Evolutionary conservation across 2,888 invertebrate species (phyloP).

Genomic region (Margaritifera margaritifera): DNA sequence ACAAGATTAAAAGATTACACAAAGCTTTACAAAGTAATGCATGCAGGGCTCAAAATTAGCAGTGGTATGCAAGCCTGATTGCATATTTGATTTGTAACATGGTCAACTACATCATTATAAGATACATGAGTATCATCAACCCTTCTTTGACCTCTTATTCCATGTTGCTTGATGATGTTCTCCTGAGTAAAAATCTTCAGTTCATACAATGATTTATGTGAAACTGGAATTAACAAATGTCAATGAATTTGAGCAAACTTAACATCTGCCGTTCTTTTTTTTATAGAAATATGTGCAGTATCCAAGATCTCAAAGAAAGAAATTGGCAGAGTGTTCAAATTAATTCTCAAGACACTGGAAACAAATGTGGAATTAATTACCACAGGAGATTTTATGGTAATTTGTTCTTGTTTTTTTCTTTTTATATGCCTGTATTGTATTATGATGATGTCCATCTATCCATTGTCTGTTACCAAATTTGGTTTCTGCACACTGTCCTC

Average conservation of each 20-base stretch:
- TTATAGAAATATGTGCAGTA: conserved; percentile 94
- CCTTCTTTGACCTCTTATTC: neutral
- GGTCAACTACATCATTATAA: no score
- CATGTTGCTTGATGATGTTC: neutral
- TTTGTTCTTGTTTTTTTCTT: conserved; percentile 1
- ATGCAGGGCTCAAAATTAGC: no score
- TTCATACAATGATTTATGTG: conserved; percentile 1
- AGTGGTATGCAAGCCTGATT: no score
- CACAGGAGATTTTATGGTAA: conserved; percentile 98
- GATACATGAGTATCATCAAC: neutral
- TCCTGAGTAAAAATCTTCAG: neutral
- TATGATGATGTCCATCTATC: no score
- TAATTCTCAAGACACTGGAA: conserved; percentile 95
- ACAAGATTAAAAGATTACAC: no score
- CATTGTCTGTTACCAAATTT: no score
- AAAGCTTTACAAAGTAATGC: no score
- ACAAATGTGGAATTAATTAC: conserved; percentile 98
- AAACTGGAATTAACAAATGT: no score
- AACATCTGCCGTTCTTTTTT: neutral
- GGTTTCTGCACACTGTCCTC: no score
- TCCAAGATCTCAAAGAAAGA: conserved; percentile 99
- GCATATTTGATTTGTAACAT: no score
- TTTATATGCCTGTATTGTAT: no score
- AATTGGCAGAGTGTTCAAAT: conserved; percentile 97
- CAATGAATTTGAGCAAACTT: neutral